phyloP scores from a whole-genome alignment of 1,140 invertebrate species.

The Drosophila grimshawi region DNA sequence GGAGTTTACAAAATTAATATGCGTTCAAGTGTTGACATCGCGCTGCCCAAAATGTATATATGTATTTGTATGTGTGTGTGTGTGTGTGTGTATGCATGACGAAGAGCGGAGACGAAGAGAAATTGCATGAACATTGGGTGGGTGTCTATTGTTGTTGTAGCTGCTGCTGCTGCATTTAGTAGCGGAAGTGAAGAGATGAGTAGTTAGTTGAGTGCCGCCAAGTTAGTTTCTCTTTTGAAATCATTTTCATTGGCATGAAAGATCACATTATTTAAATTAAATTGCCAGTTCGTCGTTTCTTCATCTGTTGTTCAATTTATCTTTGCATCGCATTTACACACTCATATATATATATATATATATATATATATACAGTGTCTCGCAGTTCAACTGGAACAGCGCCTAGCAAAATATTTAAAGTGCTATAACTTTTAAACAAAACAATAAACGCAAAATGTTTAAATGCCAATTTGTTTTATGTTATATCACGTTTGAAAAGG shows the following conservation, averaged over 20 bases:
- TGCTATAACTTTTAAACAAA: too few relatives aligned
- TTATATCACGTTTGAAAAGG: too few relatives aligned
- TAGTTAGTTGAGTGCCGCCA: slow-evolving; percentile 15
- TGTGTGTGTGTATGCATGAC: neutral
- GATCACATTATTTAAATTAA: slow-evolving; percentile 84
- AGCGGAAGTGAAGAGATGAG: slow-evolving; percentile 72
- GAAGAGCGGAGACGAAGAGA: slow-evolving; percentile 27
- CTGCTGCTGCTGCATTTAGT: slow-evolving; percentile 54
- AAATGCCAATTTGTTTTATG: too few relatives aligned
- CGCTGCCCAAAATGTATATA: slow-evolving; percentile 11
- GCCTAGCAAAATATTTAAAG: too few relatives aligned
- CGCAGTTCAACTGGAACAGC: too few relatives aligned
- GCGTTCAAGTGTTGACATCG: slow-evolving; percentile 74
- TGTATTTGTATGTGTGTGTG: neutral
- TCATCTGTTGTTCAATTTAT: slow-evolving; percentile 53
- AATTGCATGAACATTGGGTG: slow-evolving; percentile 55
- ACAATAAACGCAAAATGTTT: too few relatives aligned
- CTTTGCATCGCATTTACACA: slow-evolving; percentile 59
- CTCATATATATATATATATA: neutral
- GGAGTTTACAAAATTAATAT: slow-evolving; percentile 81
- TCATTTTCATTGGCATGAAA: slow-evolving; percentile 81
- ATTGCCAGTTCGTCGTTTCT: slow-evolving; percentile 55
- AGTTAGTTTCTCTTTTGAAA: slow-evolving; percentile 81
- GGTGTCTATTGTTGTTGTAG: slow-evolving; percentile 39
- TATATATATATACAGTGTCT: slow-evolving; percentile 8